These are phyloP conservation scores for Sciaenops ocellatus DNA, from an alignment of 2,797 vertebrate genomes.

Conservation along the genomic window DNA sequence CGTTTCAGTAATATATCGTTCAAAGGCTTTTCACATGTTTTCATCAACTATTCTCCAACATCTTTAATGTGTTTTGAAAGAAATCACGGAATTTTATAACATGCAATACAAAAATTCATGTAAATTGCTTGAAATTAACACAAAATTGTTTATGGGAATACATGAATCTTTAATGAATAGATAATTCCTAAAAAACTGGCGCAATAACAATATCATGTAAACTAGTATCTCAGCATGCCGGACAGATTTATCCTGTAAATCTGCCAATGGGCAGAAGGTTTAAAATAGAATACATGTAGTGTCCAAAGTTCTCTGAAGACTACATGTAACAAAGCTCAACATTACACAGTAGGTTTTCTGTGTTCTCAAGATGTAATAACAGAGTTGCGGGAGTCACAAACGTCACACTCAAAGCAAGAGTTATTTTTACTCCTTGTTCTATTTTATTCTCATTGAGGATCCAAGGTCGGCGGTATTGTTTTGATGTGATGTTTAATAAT, in stretches of 20 bases:
- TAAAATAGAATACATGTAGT: background rate
- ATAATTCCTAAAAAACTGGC: background rate
- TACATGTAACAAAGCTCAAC: background rate
- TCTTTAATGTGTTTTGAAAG: no score
- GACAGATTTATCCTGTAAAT: background rate
- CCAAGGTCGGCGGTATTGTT: background rate
- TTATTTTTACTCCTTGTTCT: background rate
- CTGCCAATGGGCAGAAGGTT: background rate
- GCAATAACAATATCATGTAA: background rate
- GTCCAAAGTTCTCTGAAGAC: background rate
- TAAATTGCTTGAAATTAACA: background rate
- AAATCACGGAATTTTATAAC: no score
- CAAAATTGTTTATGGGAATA: background rate
- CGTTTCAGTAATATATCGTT: no score
- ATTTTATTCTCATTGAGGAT: background rate
- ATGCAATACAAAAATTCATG: background rate
- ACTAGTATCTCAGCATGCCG: background rate
- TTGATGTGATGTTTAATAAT: background rate
- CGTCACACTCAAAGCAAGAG: background rate
- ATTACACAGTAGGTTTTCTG: background rate
- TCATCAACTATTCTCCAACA: no score
- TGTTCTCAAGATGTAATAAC: background rate
- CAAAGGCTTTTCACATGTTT: no score
- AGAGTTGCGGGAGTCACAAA: conserved; percentile 10
- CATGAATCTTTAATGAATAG: background rate